A percentile compares a stretch with the other conserved stretches of the same genome.
Evolutionary conservation across 2,888 invertebrate species (phyloP).

Genomic region (Tetranychus piercei): DNA sequence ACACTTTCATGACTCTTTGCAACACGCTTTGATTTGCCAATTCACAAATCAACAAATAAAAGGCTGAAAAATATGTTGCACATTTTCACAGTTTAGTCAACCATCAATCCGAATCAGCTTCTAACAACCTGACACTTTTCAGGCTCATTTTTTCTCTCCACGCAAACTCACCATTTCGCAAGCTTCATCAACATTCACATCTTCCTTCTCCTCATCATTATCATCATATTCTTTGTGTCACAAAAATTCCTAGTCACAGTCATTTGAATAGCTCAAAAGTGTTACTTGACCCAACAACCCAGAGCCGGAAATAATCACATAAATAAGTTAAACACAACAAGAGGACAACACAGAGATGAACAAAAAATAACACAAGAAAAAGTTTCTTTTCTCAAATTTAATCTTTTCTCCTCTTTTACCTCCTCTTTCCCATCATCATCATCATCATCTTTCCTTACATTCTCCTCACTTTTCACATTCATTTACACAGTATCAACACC

Average conservation of each 20-base stretch:
- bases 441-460: background rate
- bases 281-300: background rate
- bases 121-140: background rate
- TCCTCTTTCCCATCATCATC: background rate
- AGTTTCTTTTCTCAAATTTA: background rate
- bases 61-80: background rate
- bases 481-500: background rate
- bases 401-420: background rate
- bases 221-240: background rate
- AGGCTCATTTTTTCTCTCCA: background rate
- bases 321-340: background rate
- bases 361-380: background rate
- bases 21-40: background rate
- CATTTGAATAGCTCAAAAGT: background rate
- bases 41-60: background rate
- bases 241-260: background rate
- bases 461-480: background rate
- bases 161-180: background rate
- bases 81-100: background rate
- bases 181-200: background rate
- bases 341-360: background rate
- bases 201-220: background rate
- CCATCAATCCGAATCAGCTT: background rate
- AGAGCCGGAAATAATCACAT: background rate
- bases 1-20: background rate